Conservation (phyloP, 2,888 invertebrate species). For the Eurytoma californica region DNA sequence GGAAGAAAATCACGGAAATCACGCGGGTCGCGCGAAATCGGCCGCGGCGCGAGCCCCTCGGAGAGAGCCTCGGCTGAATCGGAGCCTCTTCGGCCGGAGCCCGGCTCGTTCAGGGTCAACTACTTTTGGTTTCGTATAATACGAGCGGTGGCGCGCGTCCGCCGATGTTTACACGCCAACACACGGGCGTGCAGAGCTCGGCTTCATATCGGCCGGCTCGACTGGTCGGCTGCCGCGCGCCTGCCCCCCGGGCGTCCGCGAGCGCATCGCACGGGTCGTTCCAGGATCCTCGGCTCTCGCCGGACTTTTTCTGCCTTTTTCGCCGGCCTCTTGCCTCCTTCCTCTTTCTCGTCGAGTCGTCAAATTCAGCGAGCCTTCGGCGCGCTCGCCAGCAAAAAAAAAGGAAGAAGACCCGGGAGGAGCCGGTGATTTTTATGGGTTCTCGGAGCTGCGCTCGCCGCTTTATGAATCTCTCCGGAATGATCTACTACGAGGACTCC, state of each 20-base stretch:
- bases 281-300: slow-evolving; percentile 24
- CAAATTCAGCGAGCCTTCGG: slow-evolving; percentile 35
- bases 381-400: not conserved
- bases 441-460: slow-evolving; percentile 13
- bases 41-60: not conserved
- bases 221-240: slow-evolving; percentile 31
- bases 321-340: not conserved
- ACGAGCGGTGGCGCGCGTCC: not conserved
- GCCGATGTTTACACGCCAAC: slow-evolving; percentile 63
- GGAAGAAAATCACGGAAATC: slow-evolving; percentile 22
- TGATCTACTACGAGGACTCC: slow-evolving; percentile 32
- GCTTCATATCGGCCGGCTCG: slow-evolving; percentile 47
- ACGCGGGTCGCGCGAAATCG: slow-evolving; percentile 24
- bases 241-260: slow-evolving; percentile 37
- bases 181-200: slow-evolving; percentile 52
- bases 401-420: not conserved
- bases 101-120: slow-evolving; percentile 71
- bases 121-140: slow-evolving; percentile 69
- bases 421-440: slow-evolving; percentile 46
- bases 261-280: slow-evolving; percentile 24
- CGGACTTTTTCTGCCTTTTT: slow-evolving; percentile 10
- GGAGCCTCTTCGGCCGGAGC: slow-evolving; percentile 16
- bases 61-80: slow-evolving; percentile 4
- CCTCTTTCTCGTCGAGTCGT: slow-evolving; percentile 30
- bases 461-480: slow-evolving; percentile 39